Evolutionary conservation across 2,113 vertebrate genomes (phyloP).

Genomic region (Malurus elegans): DNA sequence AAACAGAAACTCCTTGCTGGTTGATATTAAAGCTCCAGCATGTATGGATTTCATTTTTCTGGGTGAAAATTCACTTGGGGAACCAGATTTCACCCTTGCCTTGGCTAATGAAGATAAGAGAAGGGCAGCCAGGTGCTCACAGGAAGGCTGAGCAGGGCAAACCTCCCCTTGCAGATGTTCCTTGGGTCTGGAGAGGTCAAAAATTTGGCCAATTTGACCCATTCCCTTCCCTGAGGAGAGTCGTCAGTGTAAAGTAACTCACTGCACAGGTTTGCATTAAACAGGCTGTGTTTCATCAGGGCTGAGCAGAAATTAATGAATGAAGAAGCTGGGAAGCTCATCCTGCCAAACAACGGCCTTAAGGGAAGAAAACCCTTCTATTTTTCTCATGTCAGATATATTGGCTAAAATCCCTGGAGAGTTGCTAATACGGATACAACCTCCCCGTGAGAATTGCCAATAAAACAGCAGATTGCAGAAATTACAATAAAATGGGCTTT

Average conservation of each 20-base stretch:
- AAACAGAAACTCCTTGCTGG: not conserved
- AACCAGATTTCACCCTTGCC: not conserved
- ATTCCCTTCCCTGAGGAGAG: not conserved
- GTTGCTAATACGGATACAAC: fast-evolving
- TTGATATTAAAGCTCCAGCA: not conserved
- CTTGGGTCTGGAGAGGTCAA: not conserved
- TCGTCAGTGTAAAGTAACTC: not conserved
- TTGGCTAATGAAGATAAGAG: not conserved
- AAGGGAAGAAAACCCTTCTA: not conserved
- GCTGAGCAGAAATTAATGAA: not conserved
- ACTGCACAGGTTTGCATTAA: not conserved
- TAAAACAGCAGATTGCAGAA: not conserved
- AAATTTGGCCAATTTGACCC: not conserved
- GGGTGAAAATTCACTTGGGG: not conserved
- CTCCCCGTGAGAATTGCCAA: not conserved
- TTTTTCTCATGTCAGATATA: not conserved
- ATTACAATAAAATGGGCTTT: not conserved
- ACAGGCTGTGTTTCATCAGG: not conserved
- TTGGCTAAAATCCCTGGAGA: not conserved
- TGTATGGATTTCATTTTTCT: not conserved
- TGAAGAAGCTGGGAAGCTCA: not conserved
- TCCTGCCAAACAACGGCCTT: not conserved
- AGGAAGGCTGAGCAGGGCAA: not conserved
- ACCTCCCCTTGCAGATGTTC: not conserved
- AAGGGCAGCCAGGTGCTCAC: not conserved